These are phyloP conservation scores for Heliothis subflexa DNA, from an alignment of 1,140 invertebrate genomes.

Conservation along the genomic window DNA sequence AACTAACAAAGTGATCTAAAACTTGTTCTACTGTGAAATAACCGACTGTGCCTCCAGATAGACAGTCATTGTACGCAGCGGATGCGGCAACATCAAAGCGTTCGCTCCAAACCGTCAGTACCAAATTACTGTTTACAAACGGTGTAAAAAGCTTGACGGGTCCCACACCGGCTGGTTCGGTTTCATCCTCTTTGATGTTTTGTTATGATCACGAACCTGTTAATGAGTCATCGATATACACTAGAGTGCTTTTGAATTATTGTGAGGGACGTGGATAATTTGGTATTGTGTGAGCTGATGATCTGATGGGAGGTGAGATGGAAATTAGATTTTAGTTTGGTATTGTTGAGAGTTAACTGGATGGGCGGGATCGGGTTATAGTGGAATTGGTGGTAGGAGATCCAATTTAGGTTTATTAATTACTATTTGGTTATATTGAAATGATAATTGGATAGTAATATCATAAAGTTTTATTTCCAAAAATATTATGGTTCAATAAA, in stretches of 20 bases:
- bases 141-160: slow-evolving; percentile 63
- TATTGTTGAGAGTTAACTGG: slow-evolving; percentile 17
- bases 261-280: slow-evolving; percentile 31
- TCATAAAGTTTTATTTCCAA: too few species aligned
- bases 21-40: slow-evolving; percentile 47
- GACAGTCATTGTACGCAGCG: slow-evolving; percentile 57
- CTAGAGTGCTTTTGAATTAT: slow-evolving; percentile 46
- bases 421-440: too few species aligned
- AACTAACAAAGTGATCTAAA: slow-evolving; percentile 38
- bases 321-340: slow-evolving; percentile 23
- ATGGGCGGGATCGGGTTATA: not conserved
- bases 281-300: slow-evolving; percentile 33
- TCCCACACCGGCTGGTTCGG: slow-evolving; percentile 53
- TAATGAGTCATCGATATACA: slow-evolving; percentile 51
- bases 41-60: slow-evolving; percentile 50
- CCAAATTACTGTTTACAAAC: slow-evolving; percentile 63
- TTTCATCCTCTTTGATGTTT: slow-evolving; percentile 52
- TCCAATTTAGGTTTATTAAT: too few species aligned
- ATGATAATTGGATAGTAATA: too few species aligned
- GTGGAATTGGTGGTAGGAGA: not conserved
- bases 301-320: slow-evolving; percentile 36
- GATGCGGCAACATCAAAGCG: slow-evolving; percentile 69
- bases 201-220: slow-evolving; percentile 47
- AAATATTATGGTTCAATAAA: not conserved
- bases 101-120: slow-evolving; percentile 49